Percentiles rank a stretch among this genome's conserved stretches.
phyloP scores from a whole-genome alignment of 2,797 vertebrate genomes.

The Glossophaga mutica region DNA sequence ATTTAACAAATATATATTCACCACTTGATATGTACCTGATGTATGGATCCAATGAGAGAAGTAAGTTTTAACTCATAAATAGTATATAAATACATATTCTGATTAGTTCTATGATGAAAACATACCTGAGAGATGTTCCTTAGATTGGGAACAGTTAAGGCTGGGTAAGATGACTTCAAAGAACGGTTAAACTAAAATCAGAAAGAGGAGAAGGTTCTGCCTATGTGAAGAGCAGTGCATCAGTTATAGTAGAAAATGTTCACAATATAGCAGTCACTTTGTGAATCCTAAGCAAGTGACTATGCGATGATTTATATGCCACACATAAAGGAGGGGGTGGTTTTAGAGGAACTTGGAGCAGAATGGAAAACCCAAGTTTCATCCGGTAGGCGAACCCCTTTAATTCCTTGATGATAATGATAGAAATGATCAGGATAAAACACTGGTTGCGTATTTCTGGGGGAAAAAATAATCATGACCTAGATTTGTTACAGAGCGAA shows the following conservation, averaged over 20 bases:
- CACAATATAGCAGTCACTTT: neutral
- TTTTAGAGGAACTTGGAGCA: neutral
- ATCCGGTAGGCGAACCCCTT: neutral
- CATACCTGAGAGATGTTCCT: neutral
- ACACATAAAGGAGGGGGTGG: neutral
- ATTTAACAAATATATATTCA: neutral
- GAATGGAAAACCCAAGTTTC: neutral
- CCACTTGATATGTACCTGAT: neutral
- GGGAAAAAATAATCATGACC: neutral
- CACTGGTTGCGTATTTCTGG: neutral
- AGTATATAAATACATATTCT: neutral
- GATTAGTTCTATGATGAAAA: neutral
- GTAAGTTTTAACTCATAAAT: neutral
- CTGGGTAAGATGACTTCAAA: neutral
- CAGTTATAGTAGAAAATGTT: neutral
- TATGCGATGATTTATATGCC: neutral
- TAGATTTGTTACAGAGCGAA: neutral
- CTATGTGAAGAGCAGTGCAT: neutral
- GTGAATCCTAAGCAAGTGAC: neutral
- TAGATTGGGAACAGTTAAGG: neutral
- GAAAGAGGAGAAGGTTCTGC: neutral
- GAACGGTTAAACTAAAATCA: neutral
- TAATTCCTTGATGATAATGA: neutral
- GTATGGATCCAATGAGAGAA: neutral
- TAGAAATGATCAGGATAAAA: neutral